These are phyloP conservation scores for Suillia variegata DNA, from an alignment of 2,888 invertebrate genomes.

Conservation along the genomic window DNA sequence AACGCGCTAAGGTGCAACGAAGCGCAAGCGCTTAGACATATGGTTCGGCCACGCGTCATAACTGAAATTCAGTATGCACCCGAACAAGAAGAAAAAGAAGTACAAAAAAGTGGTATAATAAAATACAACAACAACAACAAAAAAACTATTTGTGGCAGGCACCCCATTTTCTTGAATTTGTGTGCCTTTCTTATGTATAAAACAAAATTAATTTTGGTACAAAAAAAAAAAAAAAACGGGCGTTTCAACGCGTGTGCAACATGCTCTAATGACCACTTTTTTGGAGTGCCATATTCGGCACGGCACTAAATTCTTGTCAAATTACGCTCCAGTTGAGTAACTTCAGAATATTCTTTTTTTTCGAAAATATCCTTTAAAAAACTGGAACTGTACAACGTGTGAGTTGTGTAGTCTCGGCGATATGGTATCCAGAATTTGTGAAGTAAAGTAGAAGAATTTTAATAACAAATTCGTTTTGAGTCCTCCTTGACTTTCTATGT, in stretches of 20 bases:
- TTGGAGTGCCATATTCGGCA: neutral
- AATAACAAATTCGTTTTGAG: too few species aligned
- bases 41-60: conserved; percentile 11
- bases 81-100: too few species aligned
- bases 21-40: conserved; percentile 2
- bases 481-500: too few species aligned
- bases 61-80: neutral
- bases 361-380: too few species aligned
- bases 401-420: too few species aligned
- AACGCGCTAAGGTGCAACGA: conserved; percentile 35
- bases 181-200: neutral
- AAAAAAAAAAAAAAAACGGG: neutral
- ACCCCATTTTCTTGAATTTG: neutral
- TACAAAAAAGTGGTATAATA: too few species aligned
- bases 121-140: too few species aligned
- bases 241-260: conserved; percentile 12
- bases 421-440: too few species aligned
- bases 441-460: too few species aligned
- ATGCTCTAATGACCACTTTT: conserved; percentile 15
- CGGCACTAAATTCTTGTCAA: conserved; percentile 10
- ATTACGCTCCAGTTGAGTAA: conserved; percentile 23
- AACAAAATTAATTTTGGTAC: neutral
- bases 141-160: too few species aligned
- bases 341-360: neutral
- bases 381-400: too few species aligned